A percentile compares a stretch with the other conserved stretches of the same genome.
Conservation (phyloP, 2,797 vertebrate species). For the Urocyon cinereoargenteus region DNA sequence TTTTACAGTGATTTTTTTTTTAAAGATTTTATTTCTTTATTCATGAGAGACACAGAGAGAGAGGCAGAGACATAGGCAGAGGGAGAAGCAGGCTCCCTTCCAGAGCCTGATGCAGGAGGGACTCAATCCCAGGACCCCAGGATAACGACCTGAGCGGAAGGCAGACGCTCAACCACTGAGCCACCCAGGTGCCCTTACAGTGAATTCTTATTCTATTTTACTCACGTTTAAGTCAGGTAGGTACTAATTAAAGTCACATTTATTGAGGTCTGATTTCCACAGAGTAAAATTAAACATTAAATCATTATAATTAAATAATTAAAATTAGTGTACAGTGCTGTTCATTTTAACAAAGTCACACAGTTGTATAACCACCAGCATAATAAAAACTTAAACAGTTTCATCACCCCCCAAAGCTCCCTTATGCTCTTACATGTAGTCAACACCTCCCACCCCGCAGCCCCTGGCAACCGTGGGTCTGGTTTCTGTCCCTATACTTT, state of each 20-base stretch:
- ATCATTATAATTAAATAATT: too few relatives aligned
- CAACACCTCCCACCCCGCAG: fast-evolving
- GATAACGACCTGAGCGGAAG: too few relatives aligned
- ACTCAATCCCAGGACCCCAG: too few relatives aligned
- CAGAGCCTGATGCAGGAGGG: too few relatives aligned
- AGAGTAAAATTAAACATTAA: neutral
- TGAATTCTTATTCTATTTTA: neutral
- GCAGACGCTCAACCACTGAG: too few relatives aligned
- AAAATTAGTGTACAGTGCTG: neutral
- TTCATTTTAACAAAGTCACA: constrained; percentile 14
- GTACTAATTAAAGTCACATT: neutral
- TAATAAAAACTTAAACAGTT: neutral
- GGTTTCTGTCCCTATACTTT: neutral
- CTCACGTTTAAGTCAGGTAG: neutral
- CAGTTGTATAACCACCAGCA: neutral
- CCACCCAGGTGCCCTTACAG: too few relatives aligned
- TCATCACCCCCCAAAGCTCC: neutral
- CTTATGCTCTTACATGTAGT: neutral
- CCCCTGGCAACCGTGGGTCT: neutral
- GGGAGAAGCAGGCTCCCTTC: too few relatives aligned
- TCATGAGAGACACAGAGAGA: too few relatives aligned
- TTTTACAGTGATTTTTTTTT: neutral
- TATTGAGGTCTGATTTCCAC: neutral
- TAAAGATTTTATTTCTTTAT: too few relatives aligned
- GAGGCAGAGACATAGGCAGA: too few relatives aligned